Evolutionary conservation across 2,113 vertebrate species (phyloP).

Genomic region (Pseudopodoces humilis): DNA sequence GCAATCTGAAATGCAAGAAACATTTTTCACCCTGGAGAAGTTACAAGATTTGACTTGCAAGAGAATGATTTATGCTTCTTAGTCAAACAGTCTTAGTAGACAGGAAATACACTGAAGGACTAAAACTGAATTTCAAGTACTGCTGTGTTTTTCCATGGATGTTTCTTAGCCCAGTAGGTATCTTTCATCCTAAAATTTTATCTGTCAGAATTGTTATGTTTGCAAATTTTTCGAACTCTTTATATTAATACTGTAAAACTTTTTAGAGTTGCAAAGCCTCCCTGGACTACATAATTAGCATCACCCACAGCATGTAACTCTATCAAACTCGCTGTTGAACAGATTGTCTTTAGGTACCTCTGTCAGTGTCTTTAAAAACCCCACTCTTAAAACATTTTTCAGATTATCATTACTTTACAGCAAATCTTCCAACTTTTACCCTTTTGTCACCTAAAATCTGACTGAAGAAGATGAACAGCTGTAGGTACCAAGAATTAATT

Average conservation of each 20-base stretch:
- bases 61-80: slow-evolving; percentile 47
- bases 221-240: slow-evolving; percentile 55
- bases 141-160: slow-evolving; percentile 21
- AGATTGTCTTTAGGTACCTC: slow-evolving; percentile 41
- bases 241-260: slow-evolving; percentile 42
- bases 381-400: neutral
- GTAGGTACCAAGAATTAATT: neutral
- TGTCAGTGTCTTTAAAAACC: slow-evolving; percentile 5
- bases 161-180: slow-evolving; percentile 35
- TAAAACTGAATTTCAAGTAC: slow-evolving; percentile 46
- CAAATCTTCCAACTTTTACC: neutral
- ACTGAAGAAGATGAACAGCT: neutral
- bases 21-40: slow-evolving; percentile 29
- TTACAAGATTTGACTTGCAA: slow-evolving; percentile 1
- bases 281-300: slow-evolving; percentile 16
- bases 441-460: neutral
- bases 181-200: slow-evolving; percentile 57
- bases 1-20: neutral
- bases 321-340: slow-evolving; percentile 17
- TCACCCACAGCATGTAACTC: slow-evolving; percentile 26
- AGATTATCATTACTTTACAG: neutral
- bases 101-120: slow-evolving; percentile 24
- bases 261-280: slow-evolving; percentile 31
- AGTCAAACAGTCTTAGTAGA: slow-evolving; percentile 20
- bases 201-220: slow-evolving; percentile 20